Percentiles rank a stretch among this genome's conserved stretches.
Conservation (phyloP, 2,113 vertebrate species). For the Globicephala melas region DNA sequence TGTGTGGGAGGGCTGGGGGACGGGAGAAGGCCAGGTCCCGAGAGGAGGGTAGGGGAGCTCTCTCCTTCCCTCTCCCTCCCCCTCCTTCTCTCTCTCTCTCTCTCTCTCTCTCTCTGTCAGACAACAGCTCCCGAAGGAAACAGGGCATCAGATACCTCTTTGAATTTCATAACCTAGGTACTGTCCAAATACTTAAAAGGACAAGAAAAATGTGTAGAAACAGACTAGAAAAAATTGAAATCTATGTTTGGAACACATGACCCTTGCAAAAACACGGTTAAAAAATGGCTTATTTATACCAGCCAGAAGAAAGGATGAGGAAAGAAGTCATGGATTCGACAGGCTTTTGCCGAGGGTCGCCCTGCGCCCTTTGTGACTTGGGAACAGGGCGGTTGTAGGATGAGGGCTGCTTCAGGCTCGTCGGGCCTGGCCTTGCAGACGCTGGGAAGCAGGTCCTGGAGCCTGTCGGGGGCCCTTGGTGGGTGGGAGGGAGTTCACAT, state of each 20-base stretch:
- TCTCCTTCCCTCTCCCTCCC: rapidly evolving
- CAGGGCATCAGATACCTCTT: not conserved
- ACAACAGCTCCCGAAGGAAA: not conserved
- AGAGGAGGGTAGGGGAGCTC: not conserved
- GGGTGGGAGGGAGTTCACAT: not conserved
- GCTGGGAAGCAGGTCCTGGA: not conserved
- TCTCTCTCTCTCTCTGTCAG: not conserved
- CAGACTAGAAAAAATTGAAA: not conserved
- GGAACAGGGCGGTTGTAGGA: not conserved
- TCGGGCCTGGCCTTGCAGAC: rapidly evolving
- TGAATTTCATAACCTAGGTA: not conserved
- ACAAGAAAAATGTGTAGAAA: not conserved
- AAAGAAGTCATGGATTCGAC: not conserved
- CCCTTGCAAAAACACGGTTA: not conserved
- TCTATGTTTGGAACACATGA: not conserved
- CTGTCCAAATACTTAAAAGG: not conserved
- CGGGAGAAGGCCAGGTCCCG: not conserved
- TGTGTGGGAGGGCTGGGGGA: not conserved
- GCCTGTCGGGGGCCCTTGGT: rapidly evolving
- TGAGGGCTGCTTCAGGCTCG: not conserved
- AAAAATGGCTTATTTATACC: not conserved
- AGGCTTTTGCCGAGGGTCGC: not conserved
- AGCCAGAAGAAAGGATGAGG: not conserved
- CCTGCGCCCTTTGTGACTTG: rapidly evolving
- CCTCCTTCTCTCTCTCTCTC: too few species aligned